phyloP scores from a whole-genome alignment of 2,888 invertebrate genomes.

The Dicycla oo region DNA sequence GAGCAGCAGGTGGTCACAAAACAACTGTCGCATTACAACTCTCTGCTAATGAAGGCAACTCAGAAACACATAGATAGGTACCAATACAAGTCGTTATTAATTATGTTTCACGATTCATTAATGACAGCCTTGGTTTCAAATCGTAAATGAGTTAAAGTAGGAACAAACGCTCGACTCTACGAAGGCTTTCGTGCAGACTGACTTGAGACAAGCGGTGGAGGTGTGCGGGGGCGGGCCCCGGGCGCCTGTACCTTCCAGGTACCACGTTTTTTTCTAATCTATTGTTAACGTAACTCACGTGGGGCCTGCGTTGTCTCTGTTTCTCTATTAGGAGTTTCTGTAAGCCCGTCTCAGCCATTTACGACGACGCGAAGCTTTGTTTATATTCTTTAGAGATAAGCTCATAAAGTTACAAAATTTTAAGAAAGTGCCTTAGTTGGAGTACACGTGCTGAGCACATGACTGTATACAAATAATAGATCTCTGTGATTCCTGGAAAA shows the following conservation, averaged over 20 bases:
- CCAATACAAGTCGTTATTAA: conserved; percentile 70
- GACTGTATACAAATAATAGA: conserved; percentile 35
- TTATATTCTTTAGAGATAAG: conserved; percentile 83
- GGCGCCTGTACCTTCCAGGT: conserved; percentile 85
- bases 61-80: conserved; percentile 55
- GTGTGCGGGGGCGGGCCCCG: conserved; percentile 79
- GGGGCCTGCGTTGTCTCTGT: conserved; percentile 80
- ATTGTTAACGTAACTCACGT: conserved; percentile 88
- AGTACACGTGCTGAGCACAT: conserved; percentile 76
- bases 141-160: conserved; percentile 45
- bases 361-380: conserved; percentile 78
- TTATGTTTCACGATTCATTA: conserved; percentile 58
- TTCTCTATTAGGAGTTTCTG: conserved; percentile 61
- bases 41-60: conserved; percentile 70
- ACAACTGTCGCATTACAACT: conserved; percentile 75
- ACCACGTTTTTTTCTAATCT: conserved; percentile 84
- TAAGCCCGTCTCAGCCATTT: conserved; percentile 72
- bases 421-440: conserved; percentile 66
- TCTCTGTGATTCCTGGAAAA: conserved; percentile 1
- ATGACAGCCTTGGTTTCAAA: conserved; percentile 29
- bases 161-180: conserved; percentile 73
- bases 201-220: conserved; percentile 69
- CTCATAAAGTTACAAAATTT: conserved; percentile 74
- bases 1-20: conserved; percentile 78
- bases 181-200: conserved; percentile 83